Conservation (phyloP, 1,140 invertebrate species). For the Drosophila lowei region DNA sequence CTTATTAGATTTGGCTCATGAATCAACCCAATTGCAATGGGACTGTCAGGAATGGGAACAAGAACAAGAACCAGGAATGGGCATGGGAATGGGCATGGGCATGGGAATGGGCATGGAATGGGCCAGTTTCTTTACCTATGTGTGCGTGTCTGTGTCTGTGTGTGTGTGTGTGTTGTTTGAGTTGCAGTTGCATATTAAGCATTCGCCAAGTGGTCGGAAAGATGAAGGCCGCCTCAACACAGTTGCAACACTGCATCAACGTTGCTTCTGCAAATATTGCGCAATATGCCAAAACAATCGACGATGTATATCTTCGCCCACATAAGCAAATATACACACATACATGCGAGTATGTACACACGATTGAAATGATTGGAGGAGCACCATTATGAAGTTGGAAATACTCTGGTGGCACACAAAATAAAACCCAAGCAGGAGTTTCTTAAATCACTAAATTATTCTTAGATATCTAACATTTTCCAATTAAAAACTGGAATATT, state of each 20-base stretch:
- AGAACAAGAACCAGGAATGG: too few relatives aligned
- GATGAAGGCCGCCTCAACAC: conserved; percentile 8
- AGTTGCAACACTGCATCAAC: conserved; percentile 28
- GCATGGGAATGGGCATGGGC: not conserved
- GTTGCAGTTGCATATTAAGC: conserved; percentile 48
- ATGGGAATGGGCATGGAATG: not conserved
- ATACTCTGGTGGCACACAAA: not conserved
- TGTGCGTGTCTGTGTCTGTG: conserved; percentile 18
- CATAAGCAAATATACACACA: conserved; percentile 6
- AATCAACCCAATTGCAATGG: conserved; percentile 63
- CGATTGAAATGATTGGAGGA: not conserved
- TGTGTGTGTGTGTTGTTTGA: not conserved
- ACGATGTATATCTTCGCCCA: conserved; percentile 37
- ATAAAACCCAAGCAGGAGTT: not conserved
- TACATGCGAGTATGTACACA: not conserved
- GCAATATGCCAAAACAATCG: conserved; percentile 58
- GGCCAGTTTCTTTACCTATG: conserved; percentile 9
- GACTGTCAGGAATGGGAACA: conserved; percentile 15
- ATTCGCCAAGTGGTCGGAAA: conserved; percentile 36
- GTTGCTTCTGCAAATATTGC: conserved; percentile 29
- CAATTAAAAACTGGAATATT: not conserved
- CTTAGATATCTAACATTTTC: not conserved
- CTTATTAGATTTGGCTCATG: conserved; percentile 78
- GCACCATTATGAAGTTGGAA: not conserved
- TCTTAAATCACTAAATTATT: too few relatives aligned